Base-by-base conservation (phyloP, 2,797 vertebrate genomes). In the Gobio occitaniae region DNA sequence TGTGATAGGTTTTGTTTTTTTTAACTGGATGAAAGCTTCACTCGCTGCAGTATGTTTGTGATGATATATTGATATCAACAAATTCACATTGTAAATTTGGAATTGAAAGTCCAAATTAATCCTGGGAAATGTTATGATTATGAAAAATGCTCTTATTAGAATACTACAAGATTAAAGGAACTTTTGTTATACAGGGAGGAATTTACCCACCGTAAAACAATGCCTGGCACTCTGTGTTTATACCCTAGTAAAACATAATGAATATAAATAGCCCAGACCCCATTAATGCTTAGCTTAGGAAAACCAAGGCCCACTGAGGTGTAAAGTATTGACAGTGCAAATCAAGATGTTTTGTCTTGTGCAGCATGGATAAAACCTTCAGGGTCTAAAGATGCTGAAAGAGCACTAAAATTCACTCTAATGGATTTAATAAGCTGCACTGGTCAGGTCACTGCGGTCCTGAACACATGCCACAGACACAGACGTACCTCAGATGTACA, bases 361-460 rank as follows among this genome's bases (percentile, higher is more conserved):
- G 59, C 32, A 32, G 54, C 66, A 75, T 38, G 11, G 16, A 10
- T 15, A 12, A 80, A 78, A 71, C 6, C n/a, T 4, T 79, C 21
- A 72, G 68, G 70, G 19, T 47, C 47, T 56, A 71, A 79, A 78
- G 80, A 47, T 70, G 80, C 84, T 84, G 78, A 84, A n/a, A n/a
- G 48, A 25, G 66, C 78, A 72, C 52, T 84, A 80, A 78, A 50
- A 82, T 70, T 48, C 41, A 84, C 44, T 82, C 72, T 72, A 65
- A 36, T n/a, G 74, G 54, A 81, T 84, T 86, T 81, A 77, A 74
- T 76, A 84, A 74, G 54, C 25, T 48, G 48, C 54, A 76, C 66
- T 44, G 41, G 38, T 9, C 47, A 50, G 25, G 21, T 44, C 75
- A 79, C 56, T 48, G 63, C 1, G 25, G 47, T 44, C 48, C 54